phyloP scores from a whole-genome alignment of 2,113 vertebrate species.

The Rhea americana region DNA sequence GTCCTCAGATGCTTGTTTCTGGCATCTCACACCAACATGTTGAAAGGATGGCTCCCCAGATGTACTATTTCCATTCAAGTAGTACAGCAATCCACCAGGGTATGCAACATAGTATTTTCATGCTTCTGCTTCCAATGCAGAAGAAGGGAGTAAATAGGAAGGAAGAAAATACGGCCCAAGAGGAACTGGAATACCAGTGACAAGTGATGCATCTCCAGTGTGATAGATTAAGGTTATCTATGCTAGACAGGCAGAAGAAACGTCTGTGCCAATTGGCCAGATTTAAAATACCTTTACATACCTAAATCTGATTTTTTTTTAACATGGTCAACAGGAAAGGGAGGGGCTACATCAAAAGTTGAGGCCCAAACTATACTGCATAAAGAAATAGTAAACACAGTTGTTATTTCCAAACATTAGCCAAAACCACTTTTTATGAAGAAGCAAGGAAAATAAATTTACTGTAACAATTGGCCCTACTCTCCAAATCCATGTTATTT shows the following conservation, averaged over 20 bases:
- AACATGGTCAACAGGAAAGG: neutral
- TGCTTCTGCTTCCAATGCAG: neutral
- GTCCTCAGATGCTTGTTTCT: neutral
- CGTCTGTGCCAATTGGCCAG: neutral
- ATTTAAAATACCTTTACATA: neutral
- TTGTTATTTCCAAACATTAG: slow-evolving; percentile 20
- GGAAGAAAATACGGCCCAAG: neutral
- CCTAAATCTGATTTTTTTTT: neutral
- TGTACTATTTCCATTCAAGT: neutral
- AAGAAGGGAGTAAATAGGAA: neutral
- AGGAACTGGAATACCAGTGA: neutral
- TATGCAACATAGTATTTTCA: neutral
- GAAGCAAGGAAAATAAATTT: slow-evolving; percentile 56
- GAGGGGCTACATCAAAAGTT: neutral
- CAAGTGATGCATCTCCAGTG: neutral
- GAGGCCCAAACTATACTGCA: neutral
- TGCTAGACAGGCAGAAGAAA: neutral
- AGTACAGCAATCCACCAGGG: neutral
- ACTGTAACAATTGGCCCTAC: slow-evolving; percentile 4
- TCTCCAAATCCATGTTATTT: neutral
- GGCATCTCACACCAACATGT: neutral
- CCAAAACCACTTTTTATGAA: slow-evolving; percentile 23
- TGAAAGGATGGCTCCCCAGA: neutral
- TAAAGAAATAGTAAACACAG: slow-evolving; percentile 32
- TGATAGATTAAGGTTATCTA: neutral